Evolutionary conservation across 1,140 invertebrate species (phyloP), one percentile per base, ranked within the genome.

Genomic region (honey bee (Apis mellifera)): DNA sequence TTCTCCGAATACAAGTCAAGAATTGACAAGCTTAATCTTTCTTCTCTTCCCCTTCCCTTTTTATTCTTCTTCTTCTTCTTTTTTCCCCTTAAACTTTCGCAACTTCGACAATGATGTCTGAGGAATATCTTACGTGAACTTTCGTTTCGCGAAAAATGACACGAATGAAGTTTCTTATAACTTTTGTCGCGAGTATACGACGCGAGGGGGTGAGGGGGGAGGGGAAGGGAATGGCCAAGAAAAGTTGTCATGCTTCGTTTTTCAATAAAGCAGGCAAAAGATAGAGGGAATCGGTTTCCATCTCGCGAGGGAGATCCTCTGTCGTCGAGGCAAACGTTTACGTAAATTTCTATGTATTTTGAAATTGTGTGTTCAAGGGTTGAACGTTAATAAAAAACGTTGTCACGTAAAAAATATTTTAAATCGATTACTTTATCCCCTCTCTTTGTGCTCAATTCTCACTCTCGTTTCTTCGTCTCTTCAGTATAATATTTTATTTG

Each of bases 101-200:
- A 54, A 77, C 64, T 81, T 68, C 12, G 52, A 74, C 59, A 64
- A 48, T 9, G 42, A 62, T 5, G 26, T 17, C 17, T 26, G 17
- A 23, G 54, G 78, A 72, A 72, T 72, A 72, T 81, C 4, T 66
- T 57, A 19, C 17, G 19, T 4, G n/a, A 68, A 66, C 52, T 75
- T 75, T 48, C 32, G 52, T 17, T 60, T 32, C 50, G 70, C 5
- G 70, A 23, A 74, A 74, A 81, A n/a, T 17, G 60, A 74, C 52
- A 26, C 60, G 78, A 65, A 66, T 50, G 17, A 71, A 75, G 42
- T 81, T 75, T 7, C 7, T 12, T 4, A 1, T 1, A 68, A 76
- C n/a, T 75, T 76, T 59, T 32, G 71, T 55, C 26, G 32, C 70
- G n/a, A 13, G 3, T 62, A 55, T n/a, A 4, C 60, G 32, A 54